Percentiles rank a stretch among this genome's conserved stretches.
These are phyloP conservation scores for Neomorphus geoffroyi DNA, from an alignment of 2,797 vertebrate species.

Conservation along the genomic window DNA sequence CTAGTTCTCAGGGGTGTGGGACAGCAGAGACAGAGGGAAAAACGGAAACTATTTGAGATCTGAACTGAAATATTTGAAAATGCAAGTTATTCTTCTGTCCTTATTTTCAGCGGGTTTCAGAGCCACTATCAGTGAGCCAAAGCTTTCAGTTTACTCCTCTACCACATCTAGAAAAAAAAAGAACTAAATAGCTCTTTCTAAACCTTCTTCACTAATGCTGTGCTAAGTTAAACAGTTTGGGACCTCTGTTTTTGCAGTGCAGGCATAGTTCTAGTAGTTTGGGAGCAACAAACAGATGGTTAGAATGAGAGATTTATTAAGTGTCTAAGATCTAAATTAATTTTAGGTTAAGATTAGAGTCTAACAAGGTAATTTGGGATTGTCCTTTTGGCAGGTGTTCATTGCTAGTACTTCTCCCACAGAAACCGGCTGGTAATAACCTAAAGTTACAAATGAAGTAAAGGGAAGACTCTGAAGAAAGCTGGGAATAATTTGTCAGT, in stretches of 20 bases:
- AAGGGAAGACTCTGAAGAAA: not conserved
- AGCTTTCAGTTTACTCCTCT: not conserved
- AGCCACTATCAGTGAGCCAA: not conserved
- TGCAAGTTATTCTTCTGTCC: not conserved
- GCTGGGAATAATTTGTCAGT: not conserved
- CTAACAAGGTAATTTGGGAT: slow-evolving; percentile 57
- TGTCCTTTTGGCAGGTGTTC: slow-evolving; percentile 47
- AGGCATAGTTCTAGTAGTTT: not conserved
- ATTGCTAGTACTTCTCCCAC: slow-evolving; percentile 2
- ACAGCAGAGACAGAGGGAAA: not conserved
- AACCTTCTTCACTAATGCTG: not conserved
- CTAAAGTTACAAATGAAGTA: not conserved
- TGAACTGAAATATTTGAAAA: not conserved
- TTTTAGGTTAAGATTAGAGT: slow-evolving; percentile 26
- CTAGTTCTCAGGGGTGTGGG: not conserved
- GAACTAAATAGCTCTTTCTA: not conserved
- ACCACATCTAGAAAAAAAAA: not conserved
- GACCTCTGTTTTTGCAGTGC: slow-evolving; percentile 13
- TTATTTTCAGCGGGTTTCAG: not conserved
- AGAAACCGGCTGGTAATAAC: slow-evolving; percentile 24
- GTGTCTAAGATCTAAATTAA: slow-evolving; percentile 41
- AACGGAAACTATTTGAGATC: not conserved
- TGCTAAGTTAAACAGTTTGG: not conserved
- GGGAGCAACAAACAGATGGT: slow-evolving; percentile 40
- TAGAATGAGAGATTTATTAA: slow-evolving; percentile 53